A percentile compares a stretch with the other conserved stretches of the same genome.
Conservation (phyloP, 2,797 vertebrate genomes). For the Periophthalmus magnuspinnatus region DNA sequence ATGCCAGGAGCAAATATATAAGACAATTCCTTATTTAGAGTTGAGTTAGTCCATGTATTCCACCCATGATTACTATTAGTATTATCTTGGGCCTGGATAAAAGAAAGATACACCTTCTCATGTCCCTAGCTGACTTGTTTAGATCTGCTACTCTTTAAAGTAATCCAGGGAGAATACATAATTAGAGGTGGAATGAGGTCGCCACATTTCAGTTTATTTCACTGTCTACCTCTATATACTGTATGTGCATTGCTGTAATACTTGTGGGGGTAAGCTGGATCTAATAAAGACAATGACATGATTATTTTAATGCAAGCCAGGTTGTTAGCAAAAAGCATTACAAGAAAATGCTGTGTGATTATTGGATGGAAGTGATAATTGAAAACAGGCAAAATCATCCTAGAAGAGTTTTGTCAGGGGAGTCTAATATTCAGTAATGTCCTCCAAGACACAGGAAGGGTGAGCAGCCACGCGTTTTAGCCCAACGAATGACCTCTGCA, state of each 20-base stretch:
- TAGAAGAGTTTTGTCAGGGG: background rate
- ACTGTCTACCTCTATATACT: conserved; percentile 44
- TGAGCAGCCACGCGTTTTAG: background rate
- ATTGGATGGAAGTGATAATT: conserved; percentile 37
- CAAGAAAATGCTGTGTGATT: conserved; percentile 36
- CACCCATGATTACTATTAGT: background rate
- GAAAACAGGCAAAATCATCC: conserved; percentile 40
- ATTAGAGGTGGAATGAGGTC: conserved; percentile 43
- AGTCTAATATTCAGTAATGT: conserved; percentile 1
- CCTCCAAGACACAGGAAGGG: background rate
- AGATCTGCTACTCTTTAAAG: conserved; percentile 36
- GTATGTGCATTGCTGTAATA: conserved; percentile 23
- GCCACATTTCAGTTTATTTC: conserved; percentile 34
- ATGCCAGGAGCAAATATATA: background rate
- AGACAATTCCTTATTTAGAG: background rate
- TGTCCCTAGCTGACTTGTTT: conserved; percentile 36
- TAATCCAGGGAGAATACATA: conserved; percentile 37
- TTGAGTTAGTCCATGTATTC: background rate
- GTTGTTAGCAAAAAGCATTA: conserved; percentile 30
- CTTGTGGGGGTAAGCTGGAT: conserved; percentile 57
- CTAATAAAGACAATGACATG: conserved; percentile 55
- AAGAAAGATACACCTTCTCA: conserved; percentile 12
- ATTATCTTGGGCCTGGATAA: background rate
- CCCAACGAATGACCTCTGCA: background rate
- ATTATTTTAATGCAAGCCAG: conserved; percentile 49